A percentile compares a stretch with the other conserved stretches of the same genome.
phyloP scores from a whole-genome alignment of 2,888 invertebrate species.

The Eudasyphora cyanicolor region DNA sequence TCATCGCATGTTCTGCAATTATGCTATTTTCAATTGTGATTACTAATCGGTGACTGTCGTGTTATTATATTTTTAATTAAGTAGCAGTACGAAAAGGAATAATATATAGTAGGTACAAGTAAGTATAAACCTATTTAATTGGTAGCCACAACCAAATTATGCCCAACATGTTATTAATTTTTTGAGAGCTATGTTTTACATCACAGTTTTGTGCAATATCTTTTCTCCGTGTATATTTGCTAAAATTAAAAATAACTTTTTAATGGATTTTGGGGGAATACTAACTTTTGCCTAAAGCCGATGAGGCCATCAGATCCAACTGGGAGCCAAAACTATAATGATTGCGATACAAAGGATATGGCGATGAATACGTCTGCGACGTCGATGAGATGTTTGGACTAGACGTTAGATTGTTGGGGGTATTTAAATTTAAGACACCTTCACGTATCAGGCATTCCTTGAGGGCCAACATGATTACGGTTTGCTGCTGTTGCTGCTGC shows the following conservation, averaged over 20 bases:
- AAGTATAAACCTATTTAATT: too few relatives aligned
- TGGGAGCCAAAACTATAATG: constrained; percentile 61
- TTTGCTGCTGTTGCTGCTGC: not conserved
- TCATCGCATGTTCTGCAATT: too few relatives aligned
- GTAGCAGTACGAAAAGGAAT: too few relatives aligned
- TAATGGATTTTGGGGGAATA: constrained; percentile 42
- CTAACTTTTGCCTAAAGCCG: constrained; percentile 58
- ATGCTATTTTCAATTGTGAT: too few relatives aligned
- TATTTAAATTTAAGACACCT: constrained; percentile 74
- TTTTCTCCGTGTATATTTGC: not conserved
- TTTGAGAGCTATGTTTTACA: not conserved
- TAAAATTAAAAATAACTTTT: not conserved
- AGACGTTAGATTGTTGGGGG: constrained; percentile 41
- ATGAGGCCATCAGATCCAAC: constrained; percentile 59
- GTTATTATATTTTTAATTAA: too few relatives aligned
- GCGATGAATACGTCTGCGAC: constrained; percentile 21
- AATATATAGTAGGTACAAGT: too few relatives aligned
- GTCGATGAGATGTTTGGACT: constrained; percentile 12
- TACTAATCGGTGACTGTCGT: too few relatives aligned
- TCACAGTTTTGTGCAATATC: not conserved
- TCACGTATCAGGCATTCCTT: constrained; percentile 77
- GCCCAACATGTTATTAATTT: too few relatives aligned
- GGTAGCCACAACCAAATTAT: too few relatives aligned
- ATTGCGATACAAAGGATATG: constrained; percentile 52
- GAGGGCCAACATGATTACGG: constrained; percentile 73